Base-by-base conservation (phyloP, 1,140 invertebrate species). In the Leptoteleia sp. region DNA sequence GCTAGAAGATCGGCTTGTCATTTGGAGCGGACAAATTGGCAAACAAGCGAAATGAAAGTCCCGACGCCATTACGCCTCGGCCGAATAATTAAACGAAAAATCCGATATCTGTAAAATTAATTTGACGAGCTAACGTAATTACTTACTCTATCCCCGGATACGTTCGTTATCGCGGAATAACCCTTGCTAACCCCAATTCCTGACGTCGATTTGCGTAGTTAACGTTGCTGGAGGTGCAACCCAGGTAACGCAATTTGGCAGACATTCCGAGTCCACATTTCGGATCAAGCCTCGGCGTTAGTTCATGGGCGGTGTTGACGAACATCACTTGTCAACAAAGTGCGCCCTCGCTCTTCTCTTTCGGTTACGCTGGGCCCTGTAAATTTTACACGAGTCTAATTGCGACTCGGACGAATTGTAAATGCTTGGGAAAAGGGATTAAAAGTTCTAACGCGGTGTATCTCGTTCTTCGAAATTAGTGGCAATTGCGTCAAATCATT, bases 311-410 rank as follows among this genome's bases (percentile, higher is more conserved):
- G 40, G 3, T 55, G 65, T 70, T 70, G 65, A 70, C 19, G 12
- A 70, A 70, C 65, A 42, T 70, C 19, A 59, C 52, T 57, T 48
- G 52, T 70, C 65, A 70, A 70, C 65, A 70, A 70, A 38, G 47
- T 40, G 48, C 33, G 22, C 12, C 15, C 35, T 42, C 25, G 13
- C 37, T 42, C 25, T 31, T 12, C 45, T 16, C 19, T 62, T 62
- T 62, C 61, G 27, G 25, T 52, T 25, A 3, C 22, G 3, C 22
- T 25, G 22, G 47, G 42, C 31, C 7, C 9, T 27, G 22, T 50
- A 13, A 64, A 50, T 40, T 64, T 50, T 17, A 13, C 22, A 52
- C 27, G 45, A 64, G 35, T 64, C 25, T 50, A 64, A 64, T 64
- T 62, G 9, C 22, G 12, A 35, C 45, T 57, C 8, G 17, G 17